These are phyloP conservation scores for Zhengitettix transpicula DNA, from an alignment of 2,888 invertebrate genomes.

Conservation along the genomic window DNA sequence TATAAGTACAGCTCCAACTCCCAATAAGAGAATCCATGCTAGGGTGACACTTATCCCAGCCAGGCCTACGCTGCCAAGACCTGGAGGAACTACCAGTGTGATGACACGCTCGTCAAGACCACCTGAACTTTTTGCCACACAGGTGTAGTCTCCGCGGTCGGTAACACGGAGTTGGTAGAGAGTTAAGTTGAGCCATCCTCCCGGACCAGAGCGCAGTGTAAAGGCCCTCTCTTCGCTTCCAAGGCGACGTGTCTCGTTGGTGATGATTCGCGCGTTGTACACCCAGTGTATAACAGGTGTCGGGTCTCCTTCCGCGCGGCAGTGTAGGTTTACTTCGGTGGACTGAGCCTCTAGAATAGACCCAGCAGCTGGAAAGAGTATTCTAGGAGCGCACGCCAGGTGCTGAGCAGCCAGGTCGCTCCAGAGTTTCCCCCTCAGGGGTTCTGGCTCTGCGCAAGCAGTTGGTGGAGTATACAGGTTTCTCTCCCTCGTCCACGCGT, in stretches of 20 bases:
- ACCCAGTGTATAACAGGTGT: constrained; percentile 60
- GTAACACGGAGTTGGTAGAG: constrained; percentile 41
- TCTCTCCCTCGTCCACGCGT: constrained; percentile 50
- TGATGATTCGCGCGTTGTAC: constrained; percentile 40
- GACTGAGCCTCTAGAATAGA: constrained; percentile 43
- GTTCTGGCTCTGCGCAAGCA: constrained; percentile 50
- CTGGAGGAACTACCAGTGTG: constrained; percentile 34
- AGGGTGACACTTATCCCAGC: constrained; percentile 4
- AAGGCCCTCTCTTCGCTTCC: neutral
- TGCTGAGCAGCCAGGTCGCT: constrained; percentile 48
- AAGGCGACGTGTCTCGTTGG: constrained; percentile 19
- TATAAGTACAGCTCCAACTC: constrained; percentile 31
- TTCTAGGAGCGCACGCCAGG: constrained; percentile 69
- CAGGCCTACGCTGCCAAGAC: constrained; percentile 18
- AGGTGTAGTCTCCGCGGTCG: constrained; percentile 59
- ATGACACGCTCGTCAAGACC: constrained; percentile 63
- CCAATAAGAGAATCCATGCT: constrained; percentile 24
- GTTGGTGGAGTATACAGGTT: constrained; percentile 62
- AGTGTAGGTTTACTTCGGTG: constrained; percentile 51
- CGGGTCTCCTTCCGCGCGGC: constrained; percentile 60
- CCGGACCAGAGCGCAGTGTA: neutral
- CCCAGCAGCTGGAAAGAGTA: constrained; percentile 42
- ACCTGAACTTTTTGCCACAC: constrained; percentile 66
- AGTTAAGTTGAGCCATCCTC: constrained; percentile 49
- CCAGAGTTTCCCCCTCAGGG: constrained; percentile 55